A percentile compares a stretch with the other conserved stretches of the same genome.
phyloP scores from a whole-genome alignment of 2,888 invertebrate species.

The Pristionchus fissidentatus region DNA sequence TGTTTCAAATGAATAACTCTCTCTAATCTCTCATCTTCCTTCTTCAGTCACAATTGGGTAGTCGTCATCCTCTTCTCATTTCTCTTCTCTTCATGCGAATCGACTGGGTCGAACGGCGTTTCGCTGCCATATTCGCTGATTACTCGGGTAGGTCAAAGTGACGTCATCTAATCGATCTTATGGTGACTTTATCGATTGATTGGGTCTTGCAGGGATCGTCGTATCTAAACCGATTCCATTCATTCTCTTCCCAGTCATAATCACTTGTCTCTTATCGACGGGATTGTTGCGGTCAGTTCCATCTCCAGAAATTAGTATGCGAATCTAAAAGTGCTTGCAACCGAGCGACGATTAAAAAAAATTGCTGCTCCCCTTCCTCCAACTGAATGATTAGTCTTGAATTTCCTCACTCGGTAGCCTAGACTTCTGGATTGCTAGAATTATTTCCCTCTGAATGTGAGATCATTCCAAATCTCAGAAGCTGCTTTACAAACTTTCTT shows the following conservation, averaged over 20 bases:
- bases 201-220: conserved; percentile 58
- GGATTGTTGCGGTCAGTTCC: conserved; percentile 59
- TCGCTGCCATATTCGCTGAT: conserved; percentile 67
- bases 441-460: too few species aligned
- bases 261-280: conserved; percentile 64
- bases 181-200: conserved; percentile 26
- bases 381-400: not conserved
- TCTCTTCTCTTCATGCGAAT: conserved; percentile 62
- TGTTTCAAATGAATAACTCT: not conserved
- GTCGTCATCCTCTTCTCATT: not conserved
- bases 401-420: not conserved
- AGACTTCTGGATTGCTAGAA: too few species aligned
- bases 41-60: conserved; percentile 27
- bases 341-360: not conserved
- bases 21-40: too few species aligned
- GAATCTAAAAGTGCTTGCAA: not conserved
- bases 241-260: conserved; percentile 68
- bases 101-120: conserved; percentile 71
- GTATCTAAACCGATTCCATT: conserved; percentile 69
- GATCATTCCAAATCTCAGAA: too few species aligned
- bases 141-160: conserved; percentile 55
- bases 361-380: not conserved
- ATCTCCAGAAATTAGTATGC: not conserved
- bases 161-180: not conserved
- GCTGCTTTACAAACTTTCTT: not conserved